Conservation (phyloP, 2,797 vertebrate genomes). For the Enteromius argenteus region DNA sequence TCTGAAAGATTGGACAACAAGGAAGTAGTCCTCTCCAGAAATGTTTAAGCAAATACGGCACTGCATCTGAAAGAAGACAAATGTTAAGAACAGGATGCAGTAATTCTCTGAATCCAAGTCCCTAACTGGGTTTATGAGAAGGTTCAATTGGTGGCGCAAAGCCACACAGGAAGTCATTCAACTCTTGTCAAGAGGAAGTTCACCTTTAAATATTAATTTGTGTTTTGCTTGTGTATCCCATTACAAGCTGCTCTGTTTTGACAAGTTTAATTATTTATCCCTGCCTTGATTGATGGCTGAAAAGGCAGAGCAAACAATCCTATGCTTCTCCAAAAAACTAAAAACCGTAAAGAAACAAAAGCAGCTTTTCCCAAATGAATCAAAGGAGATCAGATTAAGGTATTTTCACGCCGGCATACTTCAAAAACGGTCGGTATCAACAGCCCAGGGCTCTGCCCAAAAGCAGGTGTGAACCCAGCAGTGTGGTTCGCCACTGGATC, state of each 20-base stretch:
- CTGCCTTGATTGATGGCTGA: constrained; percentile 69
- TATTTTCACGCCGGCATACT: constrained; percentile 54
- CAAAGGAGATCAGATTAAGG: constrained; percentile 58
- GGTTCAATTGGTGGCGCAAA: constrained; percentile 50
- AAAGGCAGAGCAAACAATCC: constrained; percentile 64
- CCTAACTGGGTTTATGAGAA: constrained; percentile 47
- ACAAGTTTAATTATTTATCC: constrained; percentile 76
- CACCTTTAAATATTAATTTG: constrained; percentile 75
- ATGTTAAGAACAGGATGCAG: constrained; percentile 24
- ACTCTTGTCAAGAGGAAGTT: constrained; percentile 74
- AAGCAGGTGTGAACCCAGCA: constrained; percentile 69
- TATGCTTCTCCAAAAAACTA: constrained; percentile 60
- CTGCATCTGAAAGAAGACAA: constrained; percentile 21
- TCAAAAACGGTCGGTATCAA: constrained; percentile 61
- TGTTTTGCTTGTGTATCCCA: constrained; percentile 71
- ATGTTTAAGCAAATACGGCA: constrained; percentile 23
- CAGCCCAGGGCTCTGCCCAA: constrained; percentile 67
- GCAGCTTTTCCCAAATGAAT: constrained; percentile 57
- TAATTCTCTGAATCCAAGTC: constrained; percentile 12
- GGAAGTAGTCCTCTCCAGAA: constrained; percentile 25
- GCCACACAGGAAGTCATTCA: constrained; percentile 64
- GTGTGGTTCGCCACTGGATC: constrained; percentile 54
- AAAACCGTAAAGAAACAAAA: constrained; percentile 66
- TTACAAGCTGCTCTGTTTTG: constrained; percentile 76
- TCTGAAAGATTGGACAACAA: constrained; percentile 12